Conservation (phyloP, 2,888 invertebrate genomes). For the Torymus tubicola region DNA sequence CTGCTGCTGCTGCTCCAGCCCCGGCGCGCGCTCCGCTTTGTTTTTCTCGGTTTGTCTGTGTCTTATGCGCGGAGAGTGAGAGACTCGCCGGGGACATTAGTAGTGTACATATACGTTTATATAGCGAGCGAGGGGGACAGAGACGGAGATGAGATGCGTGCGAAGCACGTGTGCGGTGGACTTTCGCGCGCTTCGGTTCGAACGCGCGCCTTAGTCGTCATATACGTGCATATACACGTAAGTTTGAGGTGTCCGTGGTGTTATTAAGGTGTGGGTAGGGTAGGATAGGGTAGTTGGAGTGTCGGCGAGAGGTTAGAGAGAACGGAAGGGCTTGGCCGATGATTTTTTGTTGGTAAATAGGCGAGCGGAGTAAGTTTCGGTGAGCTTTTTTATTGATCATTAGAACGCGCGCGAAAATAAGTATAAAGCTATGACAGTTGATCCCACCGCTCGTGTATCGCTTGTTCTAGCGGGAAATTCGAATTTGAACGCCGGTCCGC, state of each 20-base stretch:
- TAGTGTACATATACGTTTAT: background rate
- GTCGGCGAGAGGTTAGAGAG: too few species aligned
- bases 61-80: background rate
- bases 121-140: background rate
- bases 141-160: background rate
- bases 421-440: constrained; percentile 31
- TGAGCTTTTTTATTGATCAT: constrained; percentile 13
- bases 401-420: background rate
- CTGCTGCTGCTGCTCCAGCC: background rate
- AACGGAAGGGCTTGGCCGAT: too few species aligned
- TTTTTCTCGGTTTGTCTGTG: background rate
- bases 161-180: constrained; percentile 45
- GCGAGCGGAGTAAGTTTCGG: too few species aligned
- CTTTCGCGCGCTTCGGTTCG: constrained; percentile 55
- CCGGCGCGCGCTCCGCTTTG: background rate
- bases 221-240: background rate
- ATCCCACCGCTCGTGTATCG: background rate
- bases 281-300: too few species aligned
- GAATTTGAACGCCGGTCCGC: constrained; percentile 7
- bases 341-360: too few species aligned
- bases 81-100: background rate
- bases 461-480: constrained; percentile 40
- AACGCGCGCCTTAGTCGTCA: constrained; percentile 21
- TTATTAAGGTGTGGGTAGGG: too few species aligned
- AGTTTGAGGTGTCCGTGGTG: too few species aligned